phyloP scores from a whole-genome alignment of 2,888 invertebrate genomes.

The Matsumyia berberina region DNA sequence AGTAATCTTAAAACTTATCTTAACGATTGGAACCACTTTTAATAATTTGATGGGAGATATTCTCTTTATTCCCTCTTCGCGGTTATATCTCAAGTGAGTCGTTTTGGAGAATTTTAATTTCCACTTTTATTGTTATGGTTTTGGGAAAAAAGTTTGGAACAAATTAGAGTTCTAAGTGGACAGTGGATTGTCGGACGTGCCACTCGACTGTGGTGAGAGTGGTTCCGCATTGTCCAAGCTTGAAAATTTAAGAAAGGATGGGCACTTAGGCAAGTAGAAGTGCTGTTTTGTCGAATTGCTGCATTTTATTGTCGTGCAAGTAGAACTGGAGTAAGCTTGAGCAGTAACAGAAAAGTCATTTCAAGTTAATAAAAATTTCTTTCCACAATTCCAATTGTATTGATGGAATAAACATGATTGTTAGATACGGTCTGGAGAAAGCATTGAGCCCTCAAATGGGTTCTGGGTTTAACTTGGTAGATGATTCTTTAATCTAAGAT shows the following conservation, averaged over 20 bases:
- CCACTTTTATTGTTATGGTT: constrained; percentile 29
- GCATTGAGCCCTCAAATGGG: too few relatives aligned
- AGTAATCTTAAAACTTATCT: constrained; percentile 55
- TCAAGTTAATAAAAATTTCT: too few relatives aligned
- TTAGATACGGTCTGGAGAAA: too few relatives aligned
- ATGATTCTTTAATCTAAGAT: too few relatives aligned
- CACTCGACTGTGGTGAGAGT: constrained; percentile 3
- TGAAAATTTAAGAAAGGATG: not conserved
- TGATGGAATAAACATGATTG: too few relatives aligned
- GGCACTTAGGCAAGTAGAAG: not conserved
- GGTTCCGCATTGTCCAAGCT: constrained; percentile 15
- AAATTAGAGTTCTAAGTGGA: constrained; percentile 27
- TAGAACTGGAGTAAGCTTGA: not conserved
- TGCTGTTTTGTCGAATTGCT: constrained; percentile 10
- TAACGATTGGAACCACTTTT: constrained; percentile 67
- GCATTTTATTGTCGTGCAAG: not conserved
- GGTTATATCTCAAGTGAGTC: constrained; percentile 60
- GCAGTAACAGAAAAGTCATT: not conserved
- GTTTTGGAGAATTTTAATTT: constrained; percentile 46
- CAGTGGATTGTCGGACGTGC: not conserved
- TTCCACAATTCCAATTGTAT: too few relatives aligned
- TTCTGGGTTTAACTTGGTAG: too few relatives aligned
- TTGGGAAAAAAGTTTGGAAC: constrained; percentile 20
- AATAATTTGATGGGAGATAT: constrained; percentile 60
- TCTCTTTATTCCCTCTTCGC: not conserved